These are phyloP conservation scores for Cryptoblepharus egeriae DNA, from an alignment of 2,797 vertebrate species.

Conservation along the genomic window DNA sequence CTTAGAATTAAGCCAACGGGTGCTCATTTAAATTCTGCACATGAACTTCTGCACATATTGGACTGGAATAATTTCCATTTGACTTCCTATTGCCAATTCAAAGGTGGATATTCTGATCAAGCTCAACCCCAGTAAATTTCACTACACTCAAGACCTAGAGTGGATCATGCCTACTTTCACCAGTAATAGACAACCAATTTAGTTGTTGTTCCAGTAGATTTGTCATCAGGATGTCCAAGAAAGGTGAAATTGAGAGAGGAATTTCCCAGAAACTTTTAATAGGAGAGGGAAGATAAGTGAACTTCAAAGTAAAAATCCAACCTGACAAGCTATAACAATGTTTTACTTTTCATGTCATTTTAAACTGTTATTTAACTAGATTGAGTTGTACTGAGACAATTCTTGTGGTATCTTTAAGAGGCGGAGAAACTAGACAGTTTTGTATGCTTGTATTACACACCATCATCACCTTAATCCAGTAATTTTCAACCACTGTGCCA, in stretches of 20 bases:
- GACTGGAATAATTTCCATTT: slow-evolving; percentile 38
- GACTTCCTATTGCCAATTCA: slow-evolving; percentile 38
- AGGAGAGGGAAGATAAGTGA: neutral
- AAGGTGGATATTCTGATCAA: neutral
- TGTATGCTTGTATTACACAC: neutral
- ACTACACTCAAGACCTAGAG: neutral
- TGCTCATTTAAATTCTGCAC: slow-evolving; percentile 42
- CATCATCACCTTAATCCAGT: neutral
- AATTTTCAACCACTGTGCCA: too few relatives aligned
- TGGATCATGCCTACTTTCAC: slow-evolving; percentile 17
- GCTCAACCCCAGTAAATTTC: neutral
- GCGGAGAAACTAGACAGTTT: neutral
- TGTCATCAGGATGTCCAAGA: rapidly evolving
- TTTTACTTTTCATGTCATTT: neutral
- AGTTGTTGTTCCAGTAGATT: neutral
- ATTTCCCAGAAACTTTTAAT: neutral
- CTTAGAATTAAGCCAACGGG: neutral
- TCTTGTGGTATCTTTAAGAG: neutral
- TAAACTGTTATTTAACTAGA: too few relatives aligned
- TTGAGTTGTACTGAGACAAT: neutral
- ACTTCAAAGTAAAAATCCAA: neutral
- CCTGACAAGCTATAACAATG: neutral
- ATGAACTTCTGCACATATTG: slow-evolving; percentile 29
- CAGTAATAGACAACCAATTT: slow-evolving; percentile 7
- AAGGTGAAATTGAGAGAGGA: rapidly evolving